Evolutionary conservation across 2,888 invertebrate genomes (phyloP), one percentile per base, ranked within the genome.

Genomic region (Sinelater perroti): DNA sequence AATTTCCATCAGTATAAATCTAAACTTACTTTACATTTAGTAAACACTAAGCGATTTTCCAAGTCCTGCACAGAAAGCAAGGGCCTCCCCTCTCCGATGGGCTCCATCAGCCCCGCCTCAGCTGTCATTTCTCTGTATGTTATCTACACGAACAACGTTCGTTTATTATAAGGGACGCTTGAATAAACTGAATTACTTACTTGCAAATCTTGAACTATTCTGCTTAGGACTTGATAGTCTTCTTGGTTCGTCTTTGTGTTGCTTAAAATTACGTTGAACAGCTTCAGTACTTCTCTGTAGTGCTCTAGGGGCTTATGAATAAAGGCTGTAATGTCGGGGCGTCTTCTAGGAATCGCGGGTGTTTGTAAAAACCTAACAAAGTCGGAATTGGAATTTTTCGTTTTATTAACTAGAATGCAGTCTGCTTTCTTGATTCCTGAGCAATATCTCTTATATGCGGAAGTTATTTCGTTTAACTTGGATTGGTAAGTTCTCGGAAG

Each of bases 11-110:
- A n/a, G n/a, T n/a, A n/a, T n/a, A n/a, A n/a, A n/a, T n/a, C n/a
- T n/a, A 11, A 5, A 64, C 73, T 74, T 72, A 88, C 88, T 83
- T 91, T 93, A 82, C 93, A 93, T 78, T 91, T 88, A 70, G 93
- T 93, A 81, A 94, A 94, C 69, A 94, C 93, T 75, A 94, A 84
- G 70, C 93, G 83, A 71, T 91, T 90, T 76, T 93, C 93, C 63
- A 94, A 83, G 75, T 94, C 93, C 71, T 91, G 90, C 46, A 93
- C 84, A 8, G 91, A 91, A 3, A 93, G 78, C 59, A 93, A 74
- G 0, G 93, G 93, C 57, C 90, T 85, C 0, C 93, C 93, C 71
- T 93, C 92, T 10, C 91, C 89, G 49, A 91, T 84, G 0, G 93
- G 88, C 65, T 93, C 93, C 93, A 93, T 93, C 3, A 93, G 79